phyloP scores from a whole-genome alignment of 1,140 invertebrate species.

The Caerostris darwini region DNA sequence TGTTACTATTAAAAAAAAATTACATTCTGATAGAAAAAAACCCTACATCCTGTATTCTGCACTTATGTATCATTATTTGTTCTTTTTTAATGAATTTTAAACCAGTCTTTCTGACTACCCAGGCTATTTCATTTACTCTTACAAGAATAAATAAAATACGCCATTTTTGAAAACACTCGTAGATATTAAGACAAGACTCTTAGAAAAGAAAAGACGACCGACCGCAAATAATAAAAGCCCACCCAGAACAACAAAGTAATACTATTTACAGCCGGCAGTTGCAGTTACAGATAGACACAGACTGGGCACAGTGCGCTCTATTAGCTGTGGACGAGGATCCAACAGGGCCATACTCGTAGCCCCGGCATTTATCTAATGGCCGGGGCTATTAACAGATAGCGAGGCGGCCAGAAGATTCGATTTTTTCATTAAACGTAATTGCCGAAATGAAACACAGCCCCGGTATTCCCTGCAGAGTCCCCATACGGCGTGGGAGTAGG shows the following conservation, averaged over 20 bases:
- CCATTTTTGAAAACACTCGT: no score
- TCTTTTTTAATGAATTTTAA: no score
- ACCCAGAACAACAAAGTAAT: neutral
- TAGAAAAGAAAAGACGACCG: no score
- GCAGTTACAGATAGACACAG: slow-evolving; percentile 4
- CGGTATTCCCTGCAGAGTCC: neutral
- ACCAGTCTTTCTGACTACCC: no score
- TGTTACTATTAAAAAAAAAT: no score
- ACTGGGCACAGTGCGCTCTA: neutral
- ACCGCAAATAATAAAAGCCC: no score
- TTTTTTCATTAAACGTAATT: slow-evolving; percentile 74
- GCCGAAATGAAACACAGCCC: slow-evolving; percentile 61
- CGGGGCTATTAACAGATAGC: slow-evolving; percentile 66
- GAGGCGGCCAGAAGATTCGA: slow-evolving; percentile 13
- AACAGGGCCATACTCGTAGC: slow-evolving; percentile 16
- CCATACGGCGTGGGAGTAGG: neutral
- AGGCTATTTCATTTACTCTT: no score
- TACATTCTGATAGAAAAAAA: no score
- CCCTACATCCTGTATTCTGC: no score
- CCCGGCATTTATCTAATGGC: slow-evolving; percentile 54
- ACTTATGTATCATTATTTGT: no score
- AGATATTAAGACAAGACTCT: no score
- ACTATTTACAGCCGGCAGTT: neutral
- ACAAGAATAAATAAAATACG: no score
- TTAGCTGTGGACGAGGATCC: slow-evolving; percentile 29